Evolutionary conservation across 2,797 vertebrate genomes (phyloP).

Genomic region (Rhinogobio ventralis): DNA sequence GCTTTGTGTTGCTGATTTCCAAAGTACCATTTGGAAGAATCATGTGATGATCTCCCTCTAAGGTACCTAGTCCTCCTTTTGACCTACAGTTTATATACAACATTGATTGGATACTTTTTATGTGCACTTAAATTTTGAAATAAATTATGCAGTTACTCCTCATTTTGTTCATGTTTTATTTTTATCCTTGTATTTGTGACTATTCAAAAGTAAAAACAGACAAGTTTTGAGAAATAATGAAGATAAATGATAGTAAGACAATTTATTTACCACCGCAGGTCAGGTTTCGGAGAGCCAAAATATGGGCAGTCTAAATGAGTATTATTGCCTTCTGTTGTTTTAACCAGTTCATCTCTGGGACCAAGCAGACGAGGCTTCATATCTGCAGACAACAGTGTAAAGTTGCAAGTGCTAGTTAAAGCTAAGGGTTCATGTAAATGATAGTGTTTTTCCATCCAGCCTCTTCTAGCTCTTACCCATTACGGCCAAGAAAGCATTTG

Average conservation of each 20-base stretch:
- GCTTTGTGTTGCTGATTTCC: slow-evolving; percentile 85
- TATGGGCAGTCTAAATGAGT: slow-evolving; percentile 88
- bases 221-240: background rate
- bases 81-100: slow-evolving; percentile 81
- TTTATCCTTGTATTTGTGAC: background rate
- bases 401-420: background rate
- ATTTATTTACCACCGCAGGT: slow-evolving; percentile 88
- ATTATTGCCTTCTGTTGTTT: slow-evolving; percentile 86
- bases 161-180: background rate
- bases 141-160: background rate
- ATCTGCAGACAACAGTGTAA: slow-evolving; percentile 74
- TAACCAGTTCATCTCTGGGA: slow-evolving; percentile 84
- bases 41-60: slow-evolving; percentile 90
- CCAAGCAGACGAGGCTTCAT: slow-evolving; percentile 86
- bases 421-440: background rate
- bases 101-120: background rate
- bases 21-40: slow-evolving; percentile 89
- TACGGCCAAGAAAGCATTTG: slow-evolving; percentile 95
- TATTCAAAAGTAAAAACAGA: background rate
- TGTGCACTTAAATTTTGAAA: background rate
- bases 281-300: slow-evolving; percentile 95
- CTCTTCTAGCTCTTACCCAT: slow-evolving; percentile 80
- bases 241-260: background rate
- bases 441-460: background rate
- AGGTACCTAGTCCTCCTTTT: slow-evolving; percentile 91